Conservation (phyloP, 1,140 invertebrate genomes). For the Mamestra configurata region DNA sequence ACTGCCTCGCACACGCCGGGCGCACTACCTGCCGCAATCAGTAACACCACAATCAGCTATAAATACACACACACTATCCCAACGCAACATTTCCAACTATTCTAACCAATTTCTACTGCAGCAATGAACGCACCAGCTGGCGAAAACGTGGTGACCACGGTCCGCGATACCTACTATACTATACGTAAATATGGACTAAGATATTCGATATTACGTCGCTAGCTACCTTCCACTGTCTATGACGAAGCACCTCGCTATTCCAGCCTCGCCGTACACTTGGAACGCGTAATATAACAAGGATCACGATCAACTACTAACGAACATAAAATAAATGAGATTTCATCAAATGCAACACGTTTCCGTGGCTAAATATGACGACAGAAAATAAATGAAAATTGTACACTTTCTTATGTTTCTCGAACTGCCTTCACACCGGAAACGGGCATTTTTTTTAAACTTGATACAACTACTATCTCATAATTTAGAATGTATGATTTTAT, state of each 20-base stretch:
- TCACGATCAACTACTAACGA: conserved; percentile 71
- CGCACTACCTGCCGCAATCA: conserved; percentile 80
- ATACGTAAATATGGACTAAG: conserved; percentile 84
- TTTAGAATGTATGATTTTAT: conserved; percentile 63
- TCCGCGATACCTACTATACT: conserved; percentile 70
- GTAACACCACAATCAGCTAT: conserved; percentile 68
- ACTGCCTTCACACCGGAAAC: conserved; percentile 85
- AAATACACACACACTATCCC: conserved; percentile 56
- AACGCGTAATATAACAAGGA: conserved; percentile 68
- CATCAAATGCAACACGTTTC: conserved; percentile 80
- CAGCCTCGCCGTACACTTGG: conserved; percentile 61
- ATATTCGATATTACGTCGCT: conserved; percentile 82
- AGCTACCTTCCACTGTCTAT: conserved; percentile 82
- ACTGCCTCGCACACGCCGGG: conserved; percentile 74
- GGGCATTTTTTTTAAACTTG: conserved; percentile 75
- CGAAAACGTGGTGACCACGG: conserved; percentile 84
- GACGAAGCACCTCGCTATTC: conserved; percentile 75
- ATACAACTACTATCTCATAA: conserved; percentile 70
- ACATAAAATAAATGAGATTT: conserved; percentile 82
- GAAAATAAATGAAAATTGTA: conserved; percentile 87
- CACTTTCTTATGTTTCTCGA: conserved; percentile 87
- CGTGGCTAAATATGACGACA: conserved; percentile 84
- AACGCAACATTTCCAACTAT: conserved; percentile 63
- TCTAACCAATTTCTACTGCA: conserved; percentile 73
- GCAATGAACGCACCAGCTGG: conserved; percentile 85